Base-by-base conservation (phyloP, 2,113 vertebrate species). In the Sakesphorus luctuosus region DNA sequence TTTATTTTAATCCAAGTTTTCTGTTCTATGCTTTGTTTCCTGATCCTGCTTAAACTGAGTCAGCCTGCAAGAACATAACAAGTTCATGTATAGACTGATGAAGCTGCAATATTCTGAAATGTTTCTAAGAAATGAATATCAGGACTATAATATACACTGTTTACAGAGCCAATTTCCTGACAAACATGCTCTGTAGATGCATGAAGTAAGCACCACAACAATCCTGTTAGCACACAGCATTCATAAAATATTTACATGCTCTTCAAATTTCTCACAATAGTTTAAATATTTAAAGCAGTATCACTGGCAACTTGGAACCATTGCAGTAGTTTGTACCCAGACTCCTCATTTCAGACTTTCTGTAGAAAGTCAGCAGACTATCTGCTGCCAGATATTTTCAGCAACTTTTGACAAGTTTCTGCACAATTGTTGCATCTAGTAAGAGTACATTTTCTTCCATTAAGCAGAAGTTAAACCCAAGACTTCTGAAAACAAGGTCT, bases 211-310 rank as follows among this genome's bases (percentile, higher is more conserved):
- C 71, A 94, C 77, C 44, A 87, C 71, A 92, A 89, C 63, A 92
- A 74, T 90, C 79, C 53, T 87, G 87, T 80, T 89, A 91, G 93
- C 67, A 29, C 55, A 80, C 17, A 83, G 31, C 20, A 59, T 76
- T 95, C 69, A 95, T 87, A 87, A 93, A 95, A 85, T 87, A 96
- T 95, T 96, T 91, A 94, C 26, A 62, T 28, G 50, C 23, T 33
- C 59, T 94, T 93, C 19, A 9, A 82, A 90, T 95, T 81, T 89
- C 74, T 93, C n/a, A 21, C 87, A 93, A 66, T 72, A 83, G 12
- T 77, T 75, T 94, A 88, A 96, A 95, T 96, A 97, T 93, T 95
- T 94, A 89, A 97, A 91, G 35, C 24, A 80, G 31, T 69, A 88
- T 77, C 81, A 74, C 67, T 59, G 28, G 53, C 38, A 85, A 16